These are phyloP conservation scores for Picathartes gymnocephalus DNA, from an alignment of 2,113 vertebrate species.

Conservation along the genomic window DNA sequence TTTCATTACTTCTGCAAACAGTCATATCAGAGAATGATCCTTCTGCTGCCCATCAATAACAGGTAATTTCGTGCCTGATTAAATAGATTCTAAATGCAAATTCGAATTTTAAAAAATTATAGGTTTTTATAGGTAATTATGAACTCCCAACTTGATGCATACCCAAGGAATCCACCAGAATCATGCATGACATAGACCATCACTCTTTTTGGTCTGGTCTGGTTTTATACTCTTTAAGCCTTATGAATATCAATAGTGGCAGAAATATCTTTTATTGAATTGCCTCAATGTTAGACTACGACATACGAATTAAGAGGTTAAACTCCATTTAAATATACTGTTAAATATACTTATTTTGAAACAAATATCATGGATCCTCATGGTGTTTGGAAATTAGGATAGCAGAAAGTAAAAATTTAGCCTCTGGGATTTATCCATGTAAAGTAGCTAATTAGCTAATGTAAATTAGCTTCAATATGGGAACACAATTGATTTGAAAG, in stretches of 20 bases:
- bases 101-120: not conserved
- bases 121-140: not conserved
- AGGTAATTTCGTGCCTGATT: not conserved
- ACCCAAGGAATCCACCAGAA: not conserved
- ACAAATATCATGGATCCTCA: conserved; percentile 19
- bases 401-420: not conserved
- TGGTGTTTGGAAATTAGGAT: conserved; percentile 21
- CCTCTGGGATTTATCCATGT: not conserved
- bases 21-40: not conserved
- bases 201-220: not conserved
- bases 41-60: not conserved
- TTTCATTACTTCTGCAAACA: not conserved
- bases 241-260: conserved; percentile 13
- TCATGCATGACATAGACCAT: not conserved
- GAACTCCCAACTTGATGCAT: not conserved
- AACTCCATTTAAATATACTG: not conserved
- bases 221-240: not conserved
- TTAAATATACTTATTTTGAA: conserved; percentile 10
- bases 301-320: conserved; percentile 29
- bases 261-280: conserved; percentile 29
- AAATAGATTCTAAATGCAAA: not conserved
- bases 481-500: conserved; percentile 23
- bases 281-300: not conserved
- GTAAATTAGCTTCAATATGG: not conserved
- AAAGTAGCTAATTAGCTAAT: not conserved